Conservation (phyloP, 1,140 invertebrate species). For the Pomacea maculata region DNA sequence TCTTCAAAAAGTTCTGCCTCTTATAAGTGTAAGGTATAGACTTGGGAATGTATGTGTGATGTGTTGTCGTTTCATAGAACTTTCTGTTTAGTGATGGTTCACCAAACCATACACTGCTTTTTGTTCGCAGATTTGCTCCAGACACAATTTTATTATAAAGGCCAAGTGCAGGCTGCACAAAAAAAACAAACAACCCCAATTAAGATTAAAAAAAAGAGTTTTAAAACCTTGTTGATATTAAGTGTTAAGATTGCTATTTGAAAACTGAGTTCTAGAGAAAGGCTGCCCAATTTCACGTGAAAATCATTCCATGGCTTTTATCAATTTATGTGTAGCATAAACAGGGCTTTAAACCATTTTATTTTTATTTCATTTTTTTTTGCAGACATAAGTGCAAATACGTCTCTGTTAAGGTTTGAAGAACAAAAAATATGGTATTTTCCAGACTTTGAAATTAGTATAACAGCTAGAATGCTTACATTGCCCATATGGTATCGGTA, state of each 20-base stretch:
- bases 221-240: neutral
- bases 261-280: neutral
- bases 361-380: too few relatives aligned
- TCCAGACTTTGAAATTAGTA: neutral
- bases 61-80: constrained; percentile 54
- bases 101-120: constrained; percentile 57
- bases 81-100: constrained; percentile 38
- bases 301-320: too few relatives aligned
- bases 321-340: too few relatives aligned
- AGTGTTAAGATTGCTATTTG: neutral
- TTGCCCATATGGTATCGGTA: constrained; percentile 53
- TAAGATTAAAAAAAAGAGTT: too few relatives aligned
- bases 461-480: constrained; percentile 32
- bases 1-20: constrained; percentile 38
- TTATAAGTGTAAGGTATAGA: constrained; percentile 47
- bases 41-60: constrained; percentile 41
- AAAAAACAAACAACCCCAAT: neutral
- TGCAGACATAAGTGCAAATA: too few relatives aligned
- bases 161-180: constrained; percentile 44
- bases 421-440: neutral
- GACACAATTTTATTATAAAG: constrained; percentile 53
- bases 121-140: constrained; percentile 52
- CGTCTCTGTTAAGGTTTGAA: neutral
- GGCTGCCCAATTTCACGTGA: too few relatives aligned
- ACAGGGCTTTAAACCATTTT: too few relatives aligned